These are phyloP conservation scores for Gallinago undulata DNA, from an alignment of 2,113 vertebrate genomes.

Conservation along the genomic window DNA sequence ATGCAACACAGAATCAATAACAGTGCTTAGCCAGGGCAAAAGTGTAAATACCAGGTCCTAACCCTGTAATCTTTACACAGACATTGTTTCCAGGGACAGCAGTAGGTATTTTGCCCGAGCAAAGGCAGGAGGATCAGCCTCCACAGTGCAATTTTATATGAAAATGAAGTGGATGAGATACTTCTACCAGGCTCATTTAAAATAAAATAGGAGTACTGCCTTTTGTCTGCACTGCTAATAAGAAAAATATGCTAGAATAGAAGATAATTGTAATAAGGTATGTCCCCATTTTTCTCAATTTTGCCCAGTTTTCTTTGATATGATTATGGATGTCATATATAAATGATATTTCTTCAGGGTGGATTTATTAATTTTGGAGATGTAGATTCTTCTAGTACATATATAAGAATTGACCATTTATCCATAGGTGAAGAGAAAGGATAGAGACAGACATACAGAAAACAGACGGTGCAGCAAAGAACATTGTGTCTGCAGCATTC, in stretches of 20 bases:
- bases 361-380: conserved; percentile 72
- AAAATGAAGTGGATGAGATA: conserved; percentile 61
- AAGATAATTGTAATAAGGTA: conserved; percentile 68
- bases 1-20: conserved; percentile 12
- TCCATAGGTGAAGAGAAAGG: not conserved
- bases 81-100: not conserved
- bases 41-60: not conserved
- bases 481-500: conserved; percentile 9
- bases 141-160: conserved; percentile 37
- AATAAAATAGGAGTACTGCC: conserved; percentile 52
- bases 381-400: conserved; percentile 34
- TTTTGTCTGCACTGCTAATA: conserved; percentile 58
- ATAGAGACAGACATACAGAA: conserved; percentile 3
- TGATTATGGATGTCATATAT: conserved; percentile 63
- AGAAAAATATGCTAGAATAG: conserved; percentile 63
- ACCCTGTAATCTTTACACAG: not conserved
- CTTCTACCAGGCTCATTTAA: conserved; percentile 49
- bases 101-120: not conserved
- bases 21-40: not conserved
- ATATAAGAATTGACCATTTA: conserved; percentile 61
- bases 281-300: conserved; percentile 67
- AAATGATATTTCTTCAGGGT: conserved; percentile 57
- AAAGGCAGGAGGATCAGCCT: conserved; percentile 6
- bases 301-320: conserved; percentile 64
- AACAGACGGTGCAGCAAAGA: conserved; percentile 7